Evolutionary conservation across 2,113 vertebrate species (phyloP).

Genomic region (Pseudopipra pipra): DNA sequence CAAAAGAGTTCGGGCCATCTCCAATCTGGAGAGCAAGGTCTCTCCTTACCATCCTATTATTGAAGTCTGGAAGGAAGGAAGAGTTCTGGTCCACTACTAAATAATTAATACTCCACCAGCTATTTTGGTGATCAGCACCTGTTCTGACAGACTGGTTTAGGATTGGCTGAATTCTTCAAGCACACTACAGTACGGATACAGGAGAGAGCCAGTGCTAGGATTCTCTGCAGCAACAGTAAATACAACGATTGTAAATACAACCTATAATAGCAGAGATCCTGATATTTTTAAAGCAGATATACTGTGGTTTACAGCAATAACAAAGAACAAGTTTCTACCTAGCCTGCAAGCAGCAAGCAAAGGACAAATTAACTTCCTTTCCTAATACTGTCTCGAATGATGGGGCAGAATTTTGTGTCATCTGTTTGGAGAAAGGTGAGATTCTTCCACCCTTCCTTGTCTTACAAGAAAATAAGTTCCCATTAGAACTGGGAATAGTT

Average conservation of each 20-base stretch:
- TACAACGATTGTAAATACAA: neutral
- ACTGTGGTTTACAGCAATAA: neutral
- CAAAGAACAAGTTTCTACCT: neutral
- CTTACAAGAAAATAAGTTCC: neutral
- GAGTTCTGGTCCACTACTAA: conserved; percentile 30
- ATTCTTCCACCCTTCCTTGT: neutral
- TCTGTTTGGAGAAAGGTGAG: neutral
- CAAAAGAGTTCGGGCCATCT: neutral
- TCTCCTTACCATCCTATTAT: neutral
- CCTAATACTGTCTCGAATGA: neutral
- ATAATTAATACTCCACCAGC: conserved; percentile 32
- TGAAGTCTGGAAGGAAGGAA: conserved; percentile 16
- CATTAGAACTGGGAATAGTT: neutral
- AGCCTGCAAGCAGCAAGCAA: neutral
- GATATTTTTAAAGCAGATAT: neutral
- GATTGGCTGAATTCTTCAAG: neutral
- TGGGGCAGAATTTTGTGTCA: neutral
- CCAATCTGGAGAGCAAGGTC: neutral
- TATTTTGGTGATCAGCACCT: conserved; percentile 40
- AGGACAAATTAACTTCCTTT: neutral
- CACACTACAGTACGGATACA: no score
- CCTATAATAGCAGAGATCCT: neutral
- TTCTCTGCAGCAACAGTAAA: neutral
- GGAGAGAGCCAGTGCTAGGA: neutral
- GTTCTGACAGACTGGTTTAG: neutral